Conservation (phyloP, 2,797 vertebrate genomes). For the Enteromius treurensis region DNA sequence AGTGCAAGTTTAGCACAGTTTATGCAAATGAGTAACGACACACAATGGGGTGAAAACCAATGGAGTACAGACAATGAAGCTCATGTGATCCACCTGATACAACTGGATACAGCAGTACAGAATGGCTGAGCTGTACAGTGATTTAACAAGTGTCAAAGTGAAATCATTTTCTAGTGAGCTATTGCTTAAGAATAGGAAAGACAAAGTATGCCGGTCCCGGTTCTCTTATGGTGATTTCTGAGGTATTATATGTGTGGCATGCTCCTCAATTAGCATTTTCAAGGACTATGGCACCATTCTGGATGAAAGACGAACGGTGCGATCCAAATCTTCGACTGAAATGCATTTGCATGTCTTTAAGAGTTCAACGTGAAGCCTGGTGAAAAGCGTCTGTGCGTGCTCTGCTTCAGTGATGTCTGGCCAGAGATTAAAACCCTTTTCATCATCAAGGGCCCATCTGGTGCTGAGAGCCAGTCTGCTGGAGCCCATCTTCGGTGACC, state of each 20-base stretch:
- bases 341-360: slow-evolving; percentile 88
- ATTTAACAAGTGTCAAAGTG: background rate
- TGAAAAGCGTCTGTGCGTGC: slow-evolving; percentile 44
- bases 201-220: background rate
- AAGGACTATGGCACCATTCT: slow-evolving; percentile 17
- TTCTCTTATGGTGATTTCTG: background rate
- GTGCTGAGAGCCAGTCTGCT: slow-evolving; percentile 71
- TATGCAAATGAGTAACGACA: background rate
- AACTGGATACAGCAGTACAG: background rate
- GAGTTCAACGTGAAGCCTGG: slow-evolving; percentile 74
- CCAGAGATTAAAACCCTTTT: slow-evolving; percentile 88
- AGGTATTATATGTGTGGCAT: slow-evolving; percentile 1
- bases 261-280: slow-evolving; percentile 28
- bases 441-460: slow-evolving; percentile 89
- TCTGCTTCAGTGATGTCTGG: slow-evolving; percentile 77
- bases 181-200: background rate
- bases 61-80: background rate
- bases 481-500: slow-evolving; percentile 23
- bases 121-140: background rate
- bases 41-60: background rate
- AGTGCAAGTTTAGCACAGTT: background rate
- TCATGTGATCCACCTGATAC: background rate
- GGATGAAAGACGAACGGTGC: slow-evolving; percentile 26
- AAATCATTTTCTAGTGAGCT: background rate
- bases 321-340: slow-evolving; percentile 80